These are phyloP conservation scores for Miichthys miiuy DNA, from an alignment of 2,797 vertebrate species.

Conservation along the genomic window DNA sequence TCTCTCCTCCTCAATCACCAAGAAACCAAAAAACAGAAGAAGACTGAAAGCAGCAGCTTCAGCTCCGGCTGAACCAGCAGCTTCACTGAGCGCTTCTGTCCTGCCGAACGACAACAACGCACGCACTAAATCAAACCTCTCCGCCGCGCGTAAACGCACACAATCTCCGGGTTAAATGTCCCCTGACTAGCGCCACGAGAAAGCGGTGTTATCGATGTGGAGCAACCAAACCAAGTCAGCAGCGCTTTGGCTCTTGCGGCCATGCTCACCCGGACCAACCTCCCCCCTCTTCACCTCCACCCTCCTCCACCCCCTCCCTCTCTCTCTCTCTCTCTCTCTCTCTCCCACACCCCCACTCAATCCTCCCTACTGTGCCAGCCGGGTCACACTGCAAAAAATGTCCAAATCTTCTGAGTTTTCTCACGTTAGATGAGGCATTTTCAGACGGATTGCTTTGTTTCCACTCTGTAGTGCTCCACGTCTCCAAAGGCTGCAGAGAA, in stretches of 20 bases:
- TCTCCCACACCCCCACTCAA: slow-evolving; percentile 42
- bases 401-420: not conserved
- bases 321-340: slow-evolving; percentile 5
- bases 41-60: slow-evolving; percentile 34
- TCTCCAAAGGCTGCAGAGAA: not conserved
- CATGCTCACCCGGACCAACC: slow-evolving; percentile 70
- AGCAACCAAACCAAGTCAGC: slow-evolving; percentile 50
- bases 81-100: slow-evolving; percentile 22
- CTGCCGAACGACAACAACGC: not conserved
- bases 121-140: slow-evolving; percentile 62
- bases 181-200: slow-evolving; percentile 38
- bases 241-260: slow-evolving; percentile 59
- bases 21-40: slow-evolving; percentile 19
- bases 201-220: slow-evolving; percentile 30
- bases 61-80: slow-evolving; percentile 24
- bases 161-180: slow-evolving; percentile 18
- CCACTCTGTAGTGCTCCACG: no score
- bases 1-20: slow-evolving; percentile 41
- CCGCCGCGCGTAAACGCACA: slow-evolving; percentile 66
- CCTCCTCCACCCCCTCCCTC: not conserved
- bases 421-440: not conserved
- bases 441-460: not conserved
- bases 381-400: slow-evolving; percentile 65
- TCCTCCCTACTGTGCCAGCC: slow-evolving; percentile 59
- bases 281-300: not conserved